A percentile compares a stretch with the other conserved stretches of the same genome.
Conservation (phyloP, 2,113 vertebrate genomes). For the Cyanoderma ruficeps region DNA sequence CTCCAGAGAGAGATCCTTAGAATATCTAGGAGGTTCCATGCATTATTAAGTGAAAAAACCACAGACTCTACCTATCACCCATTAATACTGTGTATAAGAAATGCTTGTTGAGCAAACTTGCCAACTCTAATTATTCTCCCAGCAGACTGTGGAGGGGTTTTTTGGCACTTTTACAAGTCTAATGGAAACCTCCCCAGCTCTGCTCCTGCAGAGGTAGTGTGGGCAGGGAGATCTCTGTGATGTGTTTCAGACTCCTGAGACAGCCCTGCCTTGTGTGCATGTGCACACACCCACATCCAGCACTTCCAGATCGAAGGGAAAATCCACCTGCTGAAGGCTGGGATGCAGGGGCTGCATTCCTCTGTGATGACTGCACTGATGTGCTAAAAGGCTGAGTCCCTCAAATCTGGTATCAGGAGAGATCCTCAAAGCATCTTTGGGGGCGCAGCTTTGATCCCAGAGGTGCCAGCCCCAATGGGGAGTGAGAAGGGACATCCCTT, state of each 20-base stretch:
- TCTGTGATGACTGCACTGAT: not conserved
- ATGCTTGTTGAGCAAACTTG: slow-evolving; percentile 36
- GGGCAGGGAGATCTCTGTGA: not conserved
- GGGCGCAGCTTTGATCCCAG: not conserved
- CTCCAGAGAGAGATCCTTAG: not conserved
- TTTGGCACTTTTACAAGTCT: not conserved
- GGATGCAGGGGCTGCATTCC: not conserved
- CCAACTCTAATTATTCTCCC: slow-evolving; percentile 3
- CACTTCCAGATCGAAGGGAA: not conserved
- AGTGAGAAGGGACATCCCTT: not conserved
- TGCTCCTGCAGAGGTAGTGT: not conserved
- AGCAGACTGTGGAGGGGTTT: not conserved
- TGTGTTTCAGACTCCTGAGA: not conserved
- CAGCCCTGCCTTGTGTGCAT: not conserved
- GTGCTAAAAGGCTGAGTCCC: not conserved
- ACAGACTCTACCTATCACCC: not conserved
- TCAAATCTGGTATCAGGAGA: not conserved
- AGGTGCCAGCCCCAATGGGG: fast-evolving
- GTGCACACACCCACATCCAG: not conserved
- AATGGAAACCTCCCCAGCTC: not conserved
- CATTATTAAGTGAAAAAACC: slow-evolving; percentile 37
- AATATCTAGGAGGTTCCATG: not conserved
- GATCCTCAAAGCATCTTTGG: not conserved
- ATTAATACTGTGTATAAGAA: not conserved
- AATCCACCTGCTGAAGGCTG: not conserved